These are phyloP conservation scores for Corythaixoides concolor DNA, from an alignment of 2,113 vertebrate species.

Conservation along the genomic window DNA sequence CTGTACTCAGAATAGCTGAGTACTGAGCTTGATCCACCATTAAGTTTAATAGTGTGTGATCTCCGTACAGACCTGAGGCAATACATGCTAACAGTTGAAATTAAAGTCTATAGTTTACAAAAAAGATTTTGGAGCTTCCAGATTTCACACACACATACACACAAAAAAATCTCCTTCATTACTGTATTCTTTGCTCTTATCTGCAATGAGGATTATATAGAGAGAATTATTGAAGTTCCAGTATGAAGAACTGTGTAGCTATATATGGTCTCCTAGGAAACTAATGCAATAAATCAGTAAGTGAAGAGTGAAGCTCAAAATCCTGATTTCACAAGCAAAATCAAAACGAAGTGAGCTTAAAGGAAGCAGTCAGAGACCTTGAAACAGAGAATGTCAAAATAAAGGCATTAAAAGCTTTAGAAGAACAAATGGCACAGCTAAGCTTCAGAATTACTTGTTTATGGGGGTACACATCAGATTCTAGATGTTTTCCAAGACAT, in stretches of 20 bases:
- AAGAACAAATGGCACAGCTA: not conserved
- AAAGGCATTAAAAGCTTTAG: not conserved
- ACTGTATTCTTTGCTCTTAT: not conserved
- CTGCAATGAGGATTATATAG: not conserved
- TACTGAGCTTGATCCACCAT: not conserved
- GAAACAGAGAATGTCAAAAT: not conserved
- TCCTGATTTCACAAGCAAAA: not conserved
- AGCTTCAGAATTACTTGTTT: not conserved
- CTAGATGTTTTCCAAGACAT: not conserved
- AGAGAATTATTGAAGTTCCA: not conserved
- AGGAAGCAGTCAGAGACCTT: not conserved
- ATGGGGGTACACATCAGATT: not conserved
- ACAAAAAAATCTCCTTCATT: not conserved
- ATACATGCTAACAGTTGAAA: not conserved
- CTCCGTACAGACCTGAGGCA: not conserved
- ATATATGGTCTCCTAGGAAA: constrained; percentile 1
- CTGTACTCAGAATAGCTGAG: not conserved
- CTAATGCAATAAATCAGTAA: not conserved
- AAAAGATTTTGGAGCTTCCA: not conserved
- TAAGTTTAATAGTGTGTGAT: not conserved
- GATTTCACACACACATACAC: not conserved
- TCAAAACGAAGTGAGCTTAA: not conserved
- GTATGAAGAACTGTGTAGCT: not conserved
- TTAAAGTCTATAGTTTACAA: not conserved
- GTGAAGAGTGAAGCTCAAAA: not conserved